A percentile compares a stretch with the other conserved stretches of the same genome.
Conservation (phyloP, 2,113 vertebrate genomes). For the Sinocyclocheilus maitianheensis region DNA sequence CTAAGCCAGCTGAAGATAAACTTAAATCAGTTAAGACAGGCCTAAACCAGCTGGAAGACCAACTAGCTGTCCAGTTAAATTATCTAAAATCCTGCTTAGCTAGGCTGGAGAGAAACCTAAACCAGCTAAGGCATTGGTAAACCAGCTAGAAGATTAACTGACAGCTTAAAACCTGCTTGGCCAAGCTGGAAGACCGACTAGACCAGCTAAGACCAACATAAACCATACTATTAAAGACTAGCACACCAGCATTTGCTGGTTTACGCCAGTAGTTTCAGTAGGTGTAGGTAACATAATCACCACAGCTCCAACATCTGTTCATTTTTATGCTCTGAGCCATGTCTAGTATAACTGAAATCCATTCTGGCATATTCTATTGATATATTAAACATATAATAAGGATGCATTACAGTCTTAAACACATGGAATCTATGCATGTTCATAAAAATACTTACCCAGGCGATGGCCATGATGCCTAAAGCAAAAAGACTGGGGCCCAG, state of each 20-base stretch:
- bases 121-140: neutral
- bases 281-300: neutral
- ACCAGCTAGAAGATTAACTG: neutral
- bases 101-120: neutral
- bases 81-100: too few relatives aligned
- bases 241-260: neutral
- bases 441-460: constrained; percentile 85
- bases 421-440: neutral
- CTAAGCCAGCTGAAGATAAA: too few relatives aligned
- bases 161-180: neutral
- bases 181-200: neutral
- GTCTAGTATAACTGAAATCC: neutral
- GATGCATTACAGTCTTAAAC: neutral
- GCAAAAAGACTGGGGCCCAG: constrained; percentile 96
- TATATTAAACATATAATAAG: constrained; percentile 21
- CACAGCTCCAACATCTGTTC: neutral
- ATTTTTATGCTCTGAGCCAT: constrained; percentile 13
- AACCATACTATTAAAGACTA: neutral
- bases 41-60: too few relatives aligned
- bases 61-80: too few relatives aligned
- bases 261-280: neutral
- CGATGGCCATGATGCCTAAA: constrained; percentile 93
- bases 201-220: neutral
- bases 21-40: too few relatives aligned
- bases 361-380: neutral